A percentile compares a stretch with the other conserved stretches of the same genome.
Conservation (phyloP, 2,888 invertebrate genomes). For the Agrochola circellaris region DNA sequence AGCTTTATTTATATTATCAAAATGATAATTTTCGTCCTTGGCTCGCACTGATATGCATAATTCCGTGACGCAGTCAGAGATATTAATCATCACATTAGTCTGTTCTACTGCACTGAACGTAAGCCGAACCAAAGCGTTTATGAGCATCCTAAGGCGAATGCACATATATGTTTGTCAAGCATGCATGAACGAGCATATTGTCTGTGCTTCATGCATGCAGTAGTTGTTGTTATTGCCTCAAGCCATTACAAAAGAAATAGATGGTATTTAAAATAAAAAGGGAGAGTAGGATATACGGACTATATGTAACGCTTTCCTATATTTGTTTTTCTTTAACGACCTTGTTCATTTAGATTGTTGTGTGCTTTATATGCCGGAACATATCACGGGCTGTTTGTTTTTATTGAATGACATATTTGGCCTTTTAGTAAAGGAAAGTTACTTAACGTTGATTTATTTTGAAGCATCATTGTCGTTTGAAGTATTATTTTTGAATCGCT, state of each 20-base stretch:
- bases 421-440: conserved; percentile 20
- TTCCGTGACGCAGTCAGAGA: conserved; percentile 33
- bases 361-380: conserved; percentile 37
- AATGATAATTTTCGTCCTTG: conserved; percentile 49
- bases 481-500: not conserved
- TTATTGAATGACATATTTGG: conserved; percentile 41
- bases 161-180: conserved; percentile 2
- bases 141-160: conserved; percentile 4
- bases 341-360: conserved; percentile 39
- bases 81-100: conserved; percentile 47
- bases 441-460: conserved; percentile 24
- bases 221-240: no score
- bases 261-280: not conserved
- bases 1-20: conserved; percentile 40
- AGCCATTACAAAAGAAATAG: not conserved
- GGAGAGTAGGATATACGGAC: not conserved
- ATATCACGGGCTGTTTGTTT: conserved; percentile 41
- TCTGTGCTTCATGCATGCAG: not conserved
- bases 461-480: not conserved
- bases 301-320: not conserved
- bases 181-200: conserved; percentile 10
- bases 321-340: conserved; percentile 11
- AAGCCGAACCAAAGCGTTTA: not conserved
- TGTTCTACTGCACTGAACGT: conserved; percentile 10
- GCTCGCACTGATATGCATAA: conserved; percentile 47